Conservation (phyloP, 2,797 vertebrate species). For the Eutrigla gurnardus region DNA sequence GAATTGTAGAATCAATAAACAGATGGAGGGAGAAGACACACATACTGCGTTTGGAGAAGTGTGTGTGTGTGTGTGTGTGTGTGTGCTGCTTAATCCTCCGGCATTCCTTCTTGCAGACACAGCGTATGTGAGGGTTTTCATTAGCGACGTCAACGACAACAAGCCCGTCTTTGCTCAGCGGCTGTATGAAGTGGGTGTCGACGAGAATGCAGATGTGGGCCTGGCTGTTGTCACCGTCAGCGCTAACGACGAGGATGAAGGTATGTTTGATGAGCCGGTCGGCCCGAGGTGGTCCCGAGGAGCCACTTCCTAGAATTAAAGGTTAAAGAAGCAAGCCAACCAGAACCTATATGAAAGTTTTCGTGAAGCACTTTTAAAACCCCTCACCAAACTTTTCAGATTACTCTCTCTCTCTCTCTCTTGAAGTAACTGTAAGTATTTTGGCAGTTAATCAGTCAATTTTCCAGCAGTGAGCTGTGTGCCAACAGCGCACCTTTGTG, state of each 20-base stretch:
- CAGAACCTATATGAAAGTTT: slow-evolving; percentile 40
- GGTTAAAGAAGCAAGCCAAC: slow-evolving; percentile 48
- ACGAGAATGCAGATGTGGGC: slow-evolving; percentile 91
- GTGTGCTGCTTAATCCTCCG: slow-evolving; percentile 69
- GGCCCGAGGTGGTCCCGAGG: slow-evolving; percentile 10
- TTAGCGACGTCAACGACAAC: slow-evolving; percentile 95
- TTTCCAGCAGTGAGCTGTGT: slow-evolving; percentile 26
- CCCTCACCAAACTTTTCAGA: slow-evolving; percentile 27
- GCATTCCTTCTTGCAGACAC: slow-evolving; percentile 84
- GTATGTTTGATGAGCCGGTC: slow-evolving; percentile 73
- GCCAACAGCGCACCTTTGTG: slow-evolving; percentile 44
- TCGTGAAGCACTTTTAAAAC: slow-evolving; percentile 30
- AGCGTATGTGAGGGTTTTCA: slow-evolving; percentile 89
- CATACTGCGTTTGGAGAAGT: neutral
- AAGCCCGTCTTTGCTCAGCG: slow-evolving; percentile 88
- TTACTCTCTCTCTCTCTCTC: slow-evolving; percentile 25
- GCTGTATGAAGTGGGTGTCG: slow-evolving; percentile 88
- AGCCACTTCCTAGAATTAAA: slow-evolving; percentile 41
- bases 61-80: neutral
- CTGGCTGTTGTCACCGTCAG: slow-evolving; percentile 87
- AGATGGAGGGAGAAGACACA: slow-evolving; percentile 47
- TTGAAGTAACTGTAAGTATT: slow-evolving; percentile 32
- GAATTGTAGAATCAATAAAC: slow-evolving; percentile 65
- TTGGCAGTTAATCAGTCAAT: slow-evolving; percentile 36
- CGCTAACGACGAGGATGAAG: slow-evolving; percentile 91